These are phyloP conservation scores for Sphaerodactylus townsendi DNA, from an alignment of 2,113 vertebrate species.

Conservation along the genomic window DNA sequence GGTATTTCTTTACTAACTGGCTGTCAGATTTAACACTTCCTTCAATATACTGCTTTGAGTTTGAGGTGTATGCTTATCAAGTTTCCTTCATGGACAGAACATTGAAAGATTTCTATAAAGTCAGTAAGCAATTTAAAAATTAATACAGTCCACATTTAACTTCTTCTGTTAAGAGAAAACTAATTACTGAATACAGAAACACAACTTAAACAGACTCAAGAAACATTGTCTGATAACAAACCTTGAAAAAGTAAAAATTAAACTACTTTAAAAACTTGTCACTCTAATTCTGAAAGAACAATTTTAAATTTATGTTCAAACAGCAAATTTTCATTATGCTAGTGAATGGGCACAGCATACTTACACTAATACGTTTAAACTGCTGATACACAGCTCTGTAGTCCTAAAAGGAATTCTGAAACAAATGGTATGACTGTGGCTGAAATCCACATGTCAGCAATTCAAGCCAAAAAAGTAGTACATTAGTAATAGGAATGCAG, in stretches of 20 bases:
- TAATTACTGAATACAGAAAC: constrained; percentile 43
- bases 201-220: background rate
- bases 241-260: constrained; percentile 10
- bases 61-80: constrained; percentile 51
- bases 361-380: background rate
- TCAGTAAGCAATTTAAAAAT: constrained; percentile 54
- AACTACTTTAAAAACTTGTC: background rate
- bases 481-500: too few species aligned
- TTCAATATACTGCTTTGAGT: constrained; percentile 59
- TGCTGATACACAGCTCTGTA: background rate
- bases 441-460: background rate
- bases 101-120: constrained; percentile 41
- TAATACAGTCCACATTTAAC: constrained; percentile 42
- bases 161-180: constrained; percentile 60
- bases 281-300: constrained; percentile 10
- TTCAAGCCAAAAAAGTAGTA: too few species aligned
- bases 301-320: background rate
- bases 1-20: constrained; percentile 57
- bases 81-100: constrained; percentile 57
- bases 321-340: too few species aligned
- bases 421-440: background rate
- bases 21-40: constrained; percentile 57
- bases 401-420: background rate
- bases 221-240: constrained; percentile 19
- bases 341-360: background rate